These are phyloP conservation scores for Solenopsis fugax DNA, from an alignment of 1,140 invertebrate species.

Conservation along the genomic window DNA sequence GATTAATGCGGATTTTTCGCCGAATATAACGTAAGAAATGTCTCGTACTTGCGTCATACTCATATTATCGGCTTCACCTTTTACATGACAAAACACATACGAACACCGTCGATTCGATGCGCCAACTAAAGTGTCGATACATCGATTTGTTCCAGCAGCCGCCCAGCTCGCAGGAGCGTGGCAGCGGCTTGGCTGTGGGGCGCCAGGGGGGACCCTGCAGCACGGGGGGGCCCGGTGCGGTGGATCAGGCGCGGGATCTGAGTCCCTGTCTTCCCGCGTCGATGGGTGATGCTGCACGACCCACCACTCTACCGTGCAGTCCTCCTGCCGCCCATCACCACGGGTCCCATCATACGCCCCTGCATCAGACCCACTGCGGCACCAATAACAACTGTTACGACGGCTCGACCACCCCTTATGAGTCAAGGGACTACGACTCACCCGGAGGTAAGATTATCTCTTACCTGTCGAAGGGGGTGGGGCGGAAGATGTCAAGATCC, in stretches of 20 bases:
- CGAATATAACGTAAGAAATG: background rate
- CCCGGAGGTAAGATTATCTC: constrained; percentile 80
- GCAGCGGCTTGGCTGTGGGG: constrained; percentile 85
- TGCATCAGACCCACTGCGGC: constrained; percentile 84
- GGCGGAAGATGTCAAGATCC: background rate
- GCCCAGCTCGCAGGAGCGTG: constrained; percentile 85
- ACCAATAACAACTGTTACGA: constrained; percentile 86
- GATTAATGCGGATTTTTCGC: constrained; percentile 17
- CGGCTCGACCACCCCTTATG: constrained; percentile 83
- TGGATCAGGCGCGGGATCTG: constrained; percentile 90
- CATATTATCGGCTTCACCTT: background rate
- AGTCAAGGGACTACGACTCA: constrained; percentile 85
- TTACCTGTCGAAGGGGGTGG: background rate
- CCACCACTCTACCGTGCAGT: constrained; percentile 84
- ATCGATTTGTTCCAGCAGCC: constrained; percentile 83
- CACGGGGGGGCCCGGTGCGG: constrained; percentile 88
- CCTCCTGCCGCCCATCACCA: constrained; percentile 82
- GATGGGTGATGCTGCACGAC: constrained; percentile 88
- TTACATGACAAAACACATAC: background rate
- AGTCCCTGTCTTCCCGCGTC: constrained; percentile 91
- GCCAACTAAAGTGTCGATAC: constrained; percentile 58
- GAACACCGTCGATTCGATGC: constrained; percentile 25
- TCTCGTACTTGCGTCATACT: background rate
- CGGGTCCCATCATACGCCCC: constrained; percentile 80
- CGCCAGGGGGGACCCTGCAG: constrained; percentile 84